Base-by-base conservation (phyloP, 2,797 vertebrate species). In the Aeoliscus strigatus region DNA sequence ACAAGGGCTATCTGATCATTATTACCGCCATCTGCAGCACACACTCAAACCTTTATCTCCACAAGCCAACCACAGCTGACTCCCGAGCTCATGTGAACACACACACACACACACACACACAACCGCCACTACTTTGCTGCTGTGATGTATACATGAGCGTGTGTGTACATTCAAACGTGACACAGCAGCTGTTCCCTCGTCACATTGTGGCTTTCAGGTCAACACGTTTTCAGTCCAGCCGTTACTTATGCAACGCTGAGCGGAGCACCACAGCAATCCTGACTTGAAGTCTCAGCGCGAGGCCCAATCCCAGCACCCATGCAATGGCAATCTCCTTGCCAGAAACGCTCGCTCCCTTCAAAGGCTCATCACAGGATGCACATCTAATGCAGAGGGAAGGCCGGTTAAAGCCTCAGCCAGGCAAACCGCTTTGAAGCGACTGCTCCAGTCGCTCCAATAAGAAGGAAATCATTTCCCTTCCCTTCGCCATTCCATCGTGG, bases 1-100 rank as follows among this genome's bases (percentile, higher is more conserved):
- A 85, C 75, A 75, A 66, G 74, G 60, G 77, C 75, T 83, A 80
- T 83, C 82, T 76, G 80, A 82, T 83, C 78, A 81, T 84, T 78
- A 84, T 79, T 81, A 62, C 79, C 11, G 64, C 83, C 82, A 82
- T 86, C 79, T 86, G 83, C 61, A 86, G 75, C 46, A 36, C 66
- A 70, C 79, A 73, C 81, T 78, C 73, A 33, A 74, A 66, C 53
- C 65, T 61, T 82, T 77, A 82, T 80, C 79, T 79, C 67, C 44
- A 53, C 70, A 44, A 71, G 76, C 60, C 67, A 54, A 73, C 62
- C 78, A 28, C 80, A 81, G 79, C 80, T 81, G 83, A 84, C 75
- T 76, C 60, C 64, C 34, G 48, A 62, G 60, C 58, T 26, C 18
- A 39, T 6, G 37, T n/a, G n/a, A n/a, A n/a, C n/a, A n/a, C n/a